These are phyloP conservation scores for Erebia epiphron DNA, from an alignment of 2,888 invertebrate species.

Conservation along the genomic window DNA sequence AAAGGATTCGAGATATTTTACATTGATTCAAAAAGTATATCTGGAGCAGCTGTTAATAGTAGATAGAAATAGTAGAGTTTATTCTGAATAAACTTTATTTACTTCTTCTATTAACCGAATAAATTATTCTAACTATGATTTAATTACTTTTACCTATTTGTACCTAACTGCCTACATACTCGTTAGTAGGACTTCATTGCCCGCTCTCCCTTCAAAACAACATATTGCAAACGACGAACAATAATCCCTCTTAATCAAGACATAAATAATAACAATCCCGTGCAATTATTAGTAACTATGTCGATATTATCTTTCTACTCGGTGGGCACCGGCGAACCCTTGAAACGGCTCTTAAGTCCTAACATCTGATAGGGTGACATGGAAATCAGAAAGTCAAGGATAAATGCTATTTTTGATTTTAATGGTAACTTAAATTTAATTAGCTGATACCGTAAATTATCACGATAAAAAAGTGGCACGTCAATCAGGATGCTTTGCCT, in stretches of 20 bases:
- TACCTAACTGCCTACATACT: background rate
- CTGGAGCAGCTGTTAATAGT: no score
- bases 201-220: constrained; percentile 3
- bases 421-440: background rate
- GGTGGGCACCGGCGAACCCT: constrained; percentile 62
- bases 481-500: no score
- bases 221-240: constrained; percentile 22
- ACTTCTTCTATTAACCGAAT: no score
- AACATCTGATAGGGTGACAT: constrained; percentile 49
- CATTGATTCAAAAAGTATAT: no score
- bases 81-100: no score
- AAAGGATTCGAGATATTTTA: no score
- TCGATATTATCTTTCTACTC: constrained; percentile 74
- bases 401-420: background rate
- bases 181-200: background rate
- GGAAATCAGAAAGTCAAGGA: background rate
- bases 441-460: background rate
- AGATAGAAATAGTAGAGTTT: no score
- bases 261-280: constrained; percentile 33
- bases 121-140: background rate
- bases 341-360: constrained; percentile 59
- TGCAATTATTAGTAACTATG: constrained; percentile 49
- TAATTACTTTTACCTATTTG: background rate
- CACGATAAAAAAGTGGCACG: background rate
- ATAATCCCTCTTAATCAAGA: constrained; percentile 30